Evolutionary conservation across 2,888 invertebrate species (phyloP).

Genomic region (Philopedon plagiatum): DNA sequence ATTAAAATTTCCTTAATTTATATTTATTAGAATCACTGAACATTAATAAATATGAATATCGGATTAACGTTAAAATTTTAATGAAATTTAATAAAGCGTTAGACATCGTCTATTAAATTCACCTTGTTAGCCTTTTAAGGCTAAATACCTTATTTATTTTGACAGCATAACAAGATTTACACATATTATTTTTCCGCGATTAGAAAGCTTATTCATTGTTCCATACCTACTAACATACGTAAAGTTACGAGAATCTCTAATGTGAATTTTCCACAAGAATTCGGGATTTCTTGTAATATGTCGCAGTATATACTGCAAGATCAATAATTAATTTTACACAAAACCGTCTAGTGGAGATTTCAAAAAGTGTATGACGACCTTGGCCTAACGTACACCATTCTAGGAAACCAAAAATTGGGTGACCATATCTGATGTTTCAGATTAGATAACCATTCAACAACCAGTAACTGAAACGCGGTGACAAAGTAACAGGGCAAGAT

Average conservation of each 20-base stretch:
- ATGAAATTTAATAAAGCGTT: background rate
- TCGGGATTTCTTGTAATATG: background rate
- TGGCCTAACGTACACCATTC: too few species aligned
- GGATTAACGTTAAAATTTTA: background rate
- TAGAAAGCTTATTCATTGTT: conserved; percentile 21
- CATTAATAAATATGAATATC: too few species aligned
- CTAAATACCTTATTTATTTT: conserved; percentile 28
- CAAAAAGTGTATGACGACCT: too few species aligned
- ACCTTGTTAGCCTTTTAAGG: conserved; percentile 21
- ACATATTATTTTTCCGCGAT: conserved; percentile 16
- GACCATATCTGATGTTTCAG: too few species aligned
- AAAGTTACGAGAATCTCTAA: background rate
- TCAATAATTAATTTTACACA: too few species aligned
- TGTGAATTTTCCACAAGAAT: background rate
- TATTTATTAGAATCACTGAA: too few species aligned
- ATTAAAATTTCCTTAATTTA: too few species aligned
- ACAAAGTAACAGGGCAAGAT: too few species aligned
- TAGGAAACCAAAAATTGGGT: too few species aligned
- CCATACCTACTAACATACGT: background rate
- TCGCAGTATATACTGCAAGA: background rate
- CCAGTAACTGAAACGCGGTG: too few species aligned
- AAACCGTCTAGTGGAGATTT: too few species aligned
- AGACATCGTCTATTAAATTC: background rate
- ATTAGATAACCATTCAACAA: too few species aligned
- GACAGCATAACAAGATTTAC: conserved; percentile 24